Conservation (phyloP, 2,888 invertebrate species). For the Amphipyra berbera region DNA sequence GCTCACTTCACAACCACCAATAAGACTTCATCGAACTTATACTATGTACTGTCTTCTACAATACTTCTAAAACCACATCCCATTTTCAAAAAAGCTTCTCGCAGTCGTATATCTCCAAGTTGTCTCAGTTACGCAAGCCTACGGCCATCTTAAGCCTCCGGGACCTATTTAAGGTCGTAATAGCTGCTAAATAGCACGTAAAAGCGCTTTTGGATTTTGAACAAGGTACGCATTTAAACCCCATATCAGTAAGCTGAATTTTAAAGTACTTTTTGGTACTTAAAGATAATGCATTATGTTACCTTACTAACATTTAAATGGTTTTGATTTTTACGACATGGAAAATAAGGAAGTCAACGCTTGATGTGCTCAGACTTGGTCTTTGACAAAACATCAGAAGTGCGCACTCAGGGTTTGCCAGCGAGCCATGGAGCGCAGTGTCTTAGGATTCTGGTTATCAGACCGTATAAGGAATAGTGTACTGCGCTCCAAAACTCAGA, state of each 20-base stretch:
- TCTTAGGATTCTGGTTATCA: too few species aligned
- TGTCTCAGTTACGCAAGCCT: slow-evolving; percentile 34
- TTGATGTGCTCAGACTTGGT: too few species aligned
- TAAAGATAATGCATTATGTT: background rate
- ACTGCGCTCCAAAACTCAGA: too few species aligned
- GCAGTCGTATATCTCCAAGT: slow-evolving; percentile 29
- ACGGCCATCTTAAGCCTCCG: slow-evolving; percentile 44
- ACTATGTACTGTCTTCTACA: background rate
- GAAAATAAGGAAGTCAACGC: too few species aligned
- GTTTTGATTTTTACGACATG: too few species aligned
- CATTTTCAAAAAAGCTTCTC: slow-evolving; percentile 30
- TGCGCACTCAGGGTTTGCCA: too few species aligned
- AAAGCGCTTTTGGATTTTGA: slow-evolving; percentile 35
- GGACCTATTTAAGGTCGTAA: slow-evolving; percentile 48
- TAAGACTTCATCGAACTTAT: too few species aligned
- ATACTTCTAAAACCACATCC: slow-evolving; percentile 3
- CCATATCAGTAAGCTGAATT: slow-evolving; percentile 1
- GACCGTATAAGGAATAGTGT: too few species aligned
- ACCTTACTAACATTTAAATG: too few species aligned
- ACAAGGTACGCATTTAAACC: slow-evolving; percentile 20
- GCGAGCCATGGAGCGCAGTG: too few species aligned
- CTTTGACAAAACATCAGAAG: too few species aligned
- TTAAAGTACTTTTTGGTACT: slow-evolving; percentile 1
- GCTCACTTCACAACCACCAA: too few species aligned
- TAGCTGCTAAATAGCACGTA: slow-evolving; percentile 45